These are phyloP conservation scores for Eupithecia subfuscata DNA, from an alignment of 2,888 invertebrate genomes.

Conservation along the genomic window DNA sequence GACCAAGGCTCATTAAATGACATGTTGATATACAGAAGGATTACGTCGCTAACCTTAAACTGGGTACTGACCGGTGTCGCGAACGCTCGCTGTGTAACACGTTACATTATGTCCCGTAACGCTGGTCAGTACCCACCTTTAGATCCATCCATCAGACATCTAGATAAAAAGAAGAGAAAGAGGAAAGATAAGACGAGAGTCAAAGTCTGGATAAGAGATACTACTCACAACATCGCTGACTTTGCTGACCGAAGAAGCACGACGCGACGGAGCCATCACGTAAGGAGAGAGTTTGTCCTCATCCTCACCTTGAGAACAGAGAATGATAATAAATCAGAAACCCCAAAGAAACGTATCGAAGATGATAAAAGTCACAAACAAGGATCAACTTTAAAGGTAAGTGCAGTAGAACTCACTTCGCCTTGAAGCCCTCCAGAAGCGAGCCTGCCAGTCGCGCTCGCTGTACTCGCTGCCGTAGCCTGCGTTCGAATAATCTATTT, in stretches of 20 bases:
- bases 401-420: constrained; percentile 61
- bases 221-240: constrained; percentile 50
- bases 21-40: background rate
- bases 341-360: background rate
- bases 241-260: constrained; percentile 73
- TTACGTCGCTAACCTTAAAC: too few species aligned
- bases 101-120: too few species aligned
- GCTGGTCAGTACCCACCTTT: too few species aligned
- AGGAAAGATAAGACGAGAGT: background rate
- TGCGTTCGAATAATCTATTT: constrained; percentile 50
- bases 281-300: constrained; percentile 78
- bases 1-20: background rate
- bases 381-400: background rate
- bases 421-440: constrained; percentile 85
- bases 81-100: too few species aligned
- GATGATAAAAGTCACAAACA: background rate
- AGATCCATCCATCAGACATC: too few species aligned
- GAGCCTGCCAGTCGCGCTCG: constrained; percentile 86
- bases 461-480: constrained; percentile 91
- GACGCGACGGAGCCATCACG: constrained; percentile 71
- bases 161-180: background rate
- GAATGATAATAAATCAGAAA: background rate
- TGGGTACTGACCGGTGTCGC: too few species aligned
- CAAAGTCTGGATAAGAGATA: background rate
- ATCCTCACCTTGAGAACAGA: constrained; percentile 67